Conservation (phyloP, 2,797 vertebrate genomes). For the Oreochromis grahami region DNA sequence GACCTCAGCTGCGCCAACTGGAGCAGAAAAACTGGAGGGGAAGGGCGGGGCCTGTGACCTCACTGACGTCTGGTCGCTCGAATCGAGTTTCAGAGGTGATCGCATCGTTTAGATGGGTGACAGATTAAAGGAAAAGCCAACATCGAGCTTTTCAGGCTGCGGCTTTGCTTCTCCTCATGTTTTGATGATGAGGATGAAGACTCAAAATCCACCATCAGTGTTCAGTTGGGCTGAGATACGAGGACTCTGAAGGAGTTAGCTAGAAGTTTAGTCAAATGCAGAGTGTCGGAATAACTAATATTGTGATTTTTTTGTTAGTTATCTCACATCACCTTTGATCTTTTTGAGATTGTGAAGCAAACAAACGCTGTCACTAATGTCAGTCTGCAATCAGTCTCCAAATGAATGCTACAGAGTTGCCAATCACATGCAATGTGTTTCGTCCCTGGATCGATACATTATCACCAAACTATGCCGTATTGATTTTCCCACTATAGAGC, state of each 20-base stretch:
- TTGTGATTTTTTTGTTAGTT: background rate
- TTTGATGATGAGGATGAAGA: background rate
- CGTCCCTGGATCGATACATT: fast-evolving
- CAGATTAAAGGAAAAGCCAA: background rate
- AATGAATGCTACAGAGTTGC: background rate
- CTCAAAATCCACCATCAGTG: background rate
- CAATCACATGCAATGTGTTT: background rate
- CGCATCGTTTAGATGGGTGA: background rate
- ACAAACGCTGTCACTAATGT: fast-evolving
- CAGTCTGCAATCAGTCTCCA: background rate
- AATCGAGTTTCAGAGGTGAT: background rate
- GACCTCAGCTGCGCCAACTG: constrained; percentile 7
- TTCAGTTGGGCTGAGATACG: background rate
- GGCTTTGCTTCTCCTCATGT: background rate
- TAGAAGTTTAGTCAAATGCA: background rate
- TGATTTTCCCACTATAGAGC: background rate
- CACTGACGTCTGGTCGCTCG: background rate
- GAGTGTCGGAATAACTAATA: background rate
- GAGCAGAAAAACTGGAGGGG: constrained; percentile 28
- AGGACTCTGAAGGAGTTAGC: background rate
- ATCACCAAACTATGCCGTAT: fast-evolving
- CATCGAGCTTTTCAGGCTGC: background rate
- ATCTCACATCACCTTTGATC: background rate
- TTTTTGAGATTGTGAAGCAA: background rate
- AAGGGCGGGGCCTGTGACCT: background rate